phyloP scores from a whole-genome alignment of 1,140 invertebrate genomes.

The Saccostrea echinata region DNA sequence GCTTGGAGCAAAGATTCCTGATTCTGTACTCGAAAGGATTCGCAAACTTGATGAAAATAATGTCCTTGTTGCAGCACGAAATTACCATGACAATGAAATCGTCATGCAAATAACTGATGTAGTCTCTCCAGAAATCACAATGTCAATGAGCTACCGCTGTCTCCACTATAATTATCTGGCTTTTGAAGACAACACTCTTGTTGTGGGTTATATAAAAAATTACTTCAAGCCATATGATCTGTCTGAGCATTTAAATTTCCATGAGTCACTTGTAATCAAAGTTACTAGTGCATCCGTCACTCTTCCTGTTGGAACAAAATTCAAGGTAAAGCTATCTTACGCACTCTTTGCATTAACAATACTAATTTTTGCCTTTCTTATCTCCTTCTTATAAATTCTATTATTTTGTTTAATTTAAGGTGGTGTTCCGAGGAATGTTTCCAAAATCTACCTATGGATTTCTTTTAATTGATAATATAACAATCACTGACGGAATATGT shows the following conservation, averaged over 20 bases:
- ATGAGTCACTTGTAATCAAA: neutral
- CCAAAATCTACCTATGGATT: neutral
- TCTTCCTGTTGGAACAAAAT: neutral
- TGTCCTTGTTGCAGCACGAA: too few relatives aligned
- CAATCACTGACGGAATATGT: constrained; percentile 11
- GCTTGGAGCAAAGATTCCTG: too few relatives aligned
- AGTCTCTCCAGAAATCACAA: neutral
- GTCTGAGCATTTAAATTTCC: neutral
- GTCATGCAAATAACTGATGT: neutral
- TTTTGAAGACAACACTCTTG: neutral
- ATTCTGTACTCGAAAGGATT: too few relatives aligned
- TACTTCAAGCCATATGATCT: neutral
- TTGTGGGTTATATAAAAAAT: neutral
- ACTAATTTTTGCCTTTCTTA: too few relatives aligned
- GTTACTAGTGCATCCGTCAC: neutral
- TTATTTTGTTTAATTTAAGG: neutral
- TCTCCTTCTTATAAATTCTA: too few relatives aligned
- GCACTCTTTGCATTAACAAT: too few relatives aligned
- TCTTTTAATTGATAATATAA: neutral
- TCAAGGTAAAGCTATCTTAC: neutral
- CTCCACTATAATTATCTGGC: neutral
- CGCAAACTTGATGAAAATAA: too few relatives aligned
- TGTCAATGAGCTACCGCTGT: neutral
- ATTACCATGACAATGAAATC: too few relatives aligned
- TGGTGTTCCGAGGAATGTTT: neutral